Conservation (phyloP, 1,140 invertebrate genomes). For the Brachionus manjavacas region DNA sequence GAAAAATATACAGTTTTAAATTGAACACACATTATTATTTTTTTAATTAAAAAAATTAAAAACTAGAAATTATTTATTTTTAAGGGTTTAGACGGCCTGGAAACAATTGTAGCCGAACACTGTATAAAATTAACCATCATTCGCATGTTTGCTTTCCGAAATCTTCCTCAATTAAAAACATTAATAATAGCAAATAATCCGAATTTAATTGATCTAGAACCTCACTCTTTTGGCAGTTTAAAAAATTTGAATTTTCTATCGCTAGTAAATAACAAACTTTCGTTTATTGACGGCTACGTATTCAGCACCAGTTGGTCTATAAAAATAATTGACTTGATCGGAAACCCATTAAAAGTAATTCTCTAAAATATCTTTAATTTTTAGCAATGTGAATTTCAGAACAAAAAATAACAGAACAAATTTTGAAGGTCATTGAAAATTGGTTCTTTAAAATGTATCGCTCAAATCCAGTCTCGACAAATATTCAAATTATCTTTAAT, state of each 20-base stretch:
- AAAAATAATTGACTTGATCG: conserved; percentile 35
- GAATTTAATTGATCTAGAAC: conserved; percentile 21
- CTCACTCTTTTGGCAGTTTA: conserved; percentile 32
- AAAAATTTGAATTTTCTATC: conserved; percentile 24
- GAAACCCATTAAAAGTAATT: conserved; percentile 36
- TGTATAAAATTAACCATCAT: not conserved
- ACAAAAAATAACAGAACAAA: too few relatives aligned
- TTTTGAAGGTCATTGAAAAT: too few relatives aligned
- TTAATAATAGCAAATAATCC: conserved; percentile 30
- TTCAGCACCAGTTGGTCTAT: conserved; percentile 37
- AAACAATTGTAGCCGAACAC: conserved; percentile 23
- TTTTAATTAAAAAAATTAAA: too few relatives aligned
- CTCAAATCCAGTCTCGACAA: too few relatives aligned
- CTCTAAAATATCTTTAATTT: not conserved
- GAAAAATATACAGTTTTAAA: too few relatives aligned
- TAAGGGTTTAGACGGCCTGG: conserved; percentile 6
- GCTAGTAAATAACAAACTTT: not conserved
- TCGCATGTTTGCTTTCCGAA: conserved; percentile 28
- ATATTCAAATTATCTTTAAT: too few relatives aligned
- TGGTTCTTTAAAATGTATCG: too few relatives aligned
- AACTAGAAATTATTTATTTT: not conserved
- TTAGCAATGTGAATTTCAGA: not conserved
- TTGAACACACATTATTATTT: too few relatives aligned
- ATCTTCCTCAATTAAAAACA: conserved; percentile 35
- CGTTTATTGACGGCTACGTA: conserved; percentile 35